Evolutionary conservation across 2,113 vertebrate species (phyloP), one percentile per base, ranked within the genome.

Genomic region (Psittacus erithacus): DNA sequence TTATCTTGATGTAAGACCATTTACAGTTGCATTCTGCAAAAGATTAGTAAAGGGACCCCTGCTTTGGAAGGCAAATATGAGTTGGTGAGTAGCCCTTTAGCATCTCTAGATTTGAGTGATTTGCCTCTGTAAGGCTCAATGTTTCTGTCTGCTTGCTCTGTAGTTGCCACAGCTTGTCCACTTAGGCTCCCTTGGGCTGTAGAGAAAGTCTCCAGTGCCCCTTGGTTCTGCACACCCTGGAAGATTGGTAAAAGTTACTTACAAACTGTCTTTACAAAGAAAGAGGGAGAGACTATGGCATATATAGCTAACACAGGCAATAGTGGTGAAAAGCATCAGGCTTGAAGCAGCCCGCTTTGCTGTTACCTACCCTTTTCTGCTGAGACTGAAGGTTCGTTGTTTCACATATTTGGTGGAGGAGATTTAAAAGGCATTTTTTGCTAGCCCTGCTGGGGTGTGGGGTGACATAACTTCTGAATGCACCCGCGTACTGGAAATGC

Each of bases 1-100:
- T 59, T 65, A 17, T 19, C 23, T 47, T 22, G 0, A 0, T 2
- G 7, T 11, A 41, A 55, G 38, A 24, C 39, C 6, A 0, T 17
- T 38, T 64, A 41, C 17, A 6, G 17, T 19, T 6, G 0, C 1
- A 2, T 46, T 25, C 35, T 62, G 39, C 10, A 24, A 12, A 17
- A 39, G 41, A 6, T 19, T 0, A 12, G 11, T 5, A 4, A 41
- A 49, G 47, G 12, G 5, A 46, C 6, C 20, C 22, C 1, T 6
- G 39, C 9, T 80, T 62, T 24, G 28, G 31, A 2, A 35, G 43
- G 17, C 9, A 6, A 19, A 7, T 19, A 8, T 4, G 41, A 35
- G 35, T 3, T 19, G 19, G 7, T 5, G 6, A 16, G 33, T 7
- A 24, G 57, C 2, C 13, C 23, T 43, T 20, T 24, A 50, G n/a